Evolutionary conservation across 1,140 invertebrate species (phyloP), one percentile per base, ranked within the genome.

Genomic region (Dolichoris vasculosae): DNA sequence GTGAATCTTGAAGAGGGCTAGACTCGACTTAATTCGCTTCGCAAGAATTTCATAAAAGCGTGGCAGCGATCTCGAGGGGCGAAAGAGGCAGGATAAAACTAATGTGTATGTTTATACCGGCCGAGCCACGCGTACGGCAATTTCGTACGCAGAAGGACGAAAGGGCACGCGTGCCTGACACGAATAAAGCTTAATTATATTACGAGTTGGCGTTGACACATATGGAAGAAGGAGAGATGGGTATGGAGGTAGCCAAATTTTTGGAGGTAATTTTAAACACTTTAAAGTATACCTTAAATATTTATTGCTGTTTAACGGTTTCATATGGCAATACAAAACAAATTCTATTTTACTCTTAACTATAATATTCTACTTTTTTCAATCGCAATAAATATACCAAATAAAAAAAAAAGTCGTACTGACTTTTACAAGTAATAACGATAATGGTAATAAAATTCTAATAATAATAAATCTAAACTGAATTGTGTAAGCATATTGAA

Each of bases 41-140:
- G 63, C 51, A 81, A 81, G 85, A 86, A 86, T 86, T 86, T 86
- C 84, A 86, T 86, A 86, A 82, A 82, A 82, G 80, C 84, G 3
- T 6, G n/a, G 63, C 8, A 8, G 71, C 69, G 69, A 59, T 59
- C 69, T 75, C 55, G 32, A 55, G 81, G 35, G 79, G 30, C n/a
- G 30, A 46, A 38, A 59, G 48, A 43, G 51, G 23, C 0, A 26
- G 32, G 30, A 11, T 9, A 30, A 85, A 85, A 85, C 83, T 78
- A 85, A 85, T 81, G 75, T 79, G 76, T 80, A 46, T 40, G 83
- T 71, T 69, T 78, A 78, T 84, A 35, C 7, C 67, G 51, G 26
- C 48, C 71, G 51, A 30, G 48, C 30, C 69, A 15, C 43, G 78
- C 69, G 67, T 71, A 35, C 35, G 35, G 67, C 35, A 40, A 71